phyloP scores from a whole-genome alignment of 2,888 invertebrate genomes.

The Andrena marginata region DNA sequence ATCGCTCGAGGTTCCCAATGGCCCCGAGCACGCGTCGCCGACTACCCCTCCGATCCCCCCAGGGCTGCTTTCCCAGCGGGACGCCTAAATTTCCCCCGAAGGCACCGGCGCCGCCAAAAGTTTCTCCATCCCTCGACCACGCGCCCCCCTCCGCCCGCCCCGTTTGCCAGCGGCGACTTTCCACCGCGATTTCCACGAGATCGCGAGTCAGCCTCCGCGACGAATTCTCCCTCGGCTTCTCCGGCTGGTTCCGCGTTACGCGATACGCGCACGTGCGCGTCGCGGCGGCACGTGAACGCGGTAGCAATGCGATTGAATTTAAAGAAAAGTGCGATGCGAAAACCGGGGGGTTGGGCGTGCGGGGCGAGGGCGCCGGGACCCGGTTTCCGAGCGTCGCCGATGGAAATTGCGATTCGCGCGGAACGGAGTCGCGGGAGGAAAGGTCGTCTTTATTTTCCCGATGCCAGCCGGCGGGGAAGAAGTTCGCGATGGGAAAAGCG shows the following conservation, averaged over 20 bases:
- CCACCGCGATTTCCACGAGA: conserved; percentile 10
- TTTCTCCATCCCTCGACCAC: conserved; percentile 21
- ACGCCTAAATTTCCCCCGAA: conserved; percentile 14
- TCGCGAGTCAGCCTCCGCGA: background rate
- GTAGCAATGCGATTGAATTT: conserved; percentile 64
- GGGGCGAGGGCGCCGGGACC: background rate
- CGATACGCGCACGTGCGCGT: conserved; percentile 41
- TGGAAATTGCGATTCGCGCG: conserved; percentile 44
- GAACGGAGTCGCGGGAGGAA: background rate
- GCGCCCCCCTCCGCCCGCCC: background rate
- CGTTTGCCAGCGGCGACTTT: conserved; percentile 7
- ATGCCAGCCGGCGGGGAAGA: background rate
- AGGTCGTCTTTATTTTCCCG: conserved; percentile 8
- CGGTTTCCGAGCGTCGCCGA: conserved; percentile 37
- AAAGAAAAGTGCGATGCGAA: conserved; percentile 26
- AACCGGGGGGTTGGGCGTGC: background rate
- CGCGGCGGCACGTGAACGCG: conserved; percentile 43
- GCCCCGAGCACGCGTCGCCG: background rate
- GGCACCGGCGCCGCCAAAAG: background rate
- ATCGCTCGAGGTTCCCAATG: too few species aligned
- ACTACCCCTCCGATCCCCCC: background rate
- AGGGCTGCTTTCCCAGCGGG: background rate
- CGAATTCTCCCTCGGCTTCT: conserved; percentile 2
- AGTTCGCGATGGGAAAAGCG: background rate
- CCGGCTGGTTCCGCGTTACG: conserved; percentile 15